These are phyloP conservation scores for Anoplophora glabripennis DNA, from an alignment of 1,140 invertebrate genomes.

Conservation along the genomic window DNA sequence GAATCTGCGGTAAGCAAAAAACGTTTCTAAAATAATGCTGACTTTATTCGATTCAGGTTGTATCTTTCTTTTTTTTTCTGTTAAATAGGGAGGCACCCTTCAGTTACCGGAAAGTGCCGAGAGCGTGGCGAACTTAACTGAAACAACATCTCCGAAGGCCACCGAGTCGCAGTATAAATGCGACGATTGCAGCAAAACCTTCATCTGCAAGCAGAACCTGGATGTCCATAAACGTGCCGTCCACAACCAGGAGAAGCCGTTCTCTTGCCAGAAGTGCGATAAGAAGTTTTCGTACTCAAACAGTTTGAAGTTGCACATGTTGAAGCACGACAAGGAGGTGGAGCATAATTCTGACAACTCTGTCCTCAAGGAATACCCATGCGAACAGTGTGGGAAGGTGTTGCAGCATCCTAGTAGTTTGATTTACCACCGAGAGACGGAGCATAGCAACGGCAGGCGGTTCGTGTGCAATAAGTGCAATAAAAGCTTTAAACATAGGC, in stretches of 20 bases:
- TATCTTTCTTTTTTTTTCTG: too few relatives aligned
- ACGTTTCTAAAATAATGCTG: too few relatives aligned
- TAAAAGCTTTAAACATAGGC: conserved; percentile 69
- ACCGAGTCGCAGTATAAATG: conserved; percentile 45
- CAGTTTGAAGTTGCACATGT: conserved; percentile 57
- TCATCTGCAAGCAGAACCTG: conserved; percentile 56
- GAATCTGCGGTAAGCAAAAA: conserved; percentile 17
- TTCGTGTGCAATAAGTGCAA: conserved; percentile 70
- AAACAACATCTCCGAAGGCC: neutral
- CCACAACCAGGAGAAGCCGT: conserved; percentile 56
- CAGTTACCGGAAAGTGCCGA: conserved; percentile 12
- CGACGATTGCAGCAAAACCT: conserved; percentile 56
- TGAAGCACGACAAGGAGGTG: conserved; percentile 47
- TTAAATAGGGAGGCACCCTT: conserved; percentile 12
- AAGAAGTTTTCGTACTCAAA: conserved; percentile 57
- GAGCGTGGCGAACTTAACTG: neutral
- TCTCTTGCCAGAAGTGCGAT: conserved; percentile 57
- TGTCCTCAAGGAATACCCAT: conserved; percentile 50
- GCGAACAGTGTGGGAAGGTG: conserved; percentile 68
- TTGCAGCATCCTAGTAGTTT: conserved; percentile 64
- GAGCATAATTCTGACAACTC: neutral
- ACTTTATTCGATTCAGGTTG: too few relatives aligned
- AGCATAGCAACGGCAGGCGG: conserved; percentile 60
- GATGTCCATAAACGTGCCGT: conserved; percentile 58
- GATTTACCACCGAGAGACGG: conserved; percentile 66